Base-by-base conservation (phyloP, 2,113 vertebrate genomes). In the Semicossyphus pulcher region DNA sequence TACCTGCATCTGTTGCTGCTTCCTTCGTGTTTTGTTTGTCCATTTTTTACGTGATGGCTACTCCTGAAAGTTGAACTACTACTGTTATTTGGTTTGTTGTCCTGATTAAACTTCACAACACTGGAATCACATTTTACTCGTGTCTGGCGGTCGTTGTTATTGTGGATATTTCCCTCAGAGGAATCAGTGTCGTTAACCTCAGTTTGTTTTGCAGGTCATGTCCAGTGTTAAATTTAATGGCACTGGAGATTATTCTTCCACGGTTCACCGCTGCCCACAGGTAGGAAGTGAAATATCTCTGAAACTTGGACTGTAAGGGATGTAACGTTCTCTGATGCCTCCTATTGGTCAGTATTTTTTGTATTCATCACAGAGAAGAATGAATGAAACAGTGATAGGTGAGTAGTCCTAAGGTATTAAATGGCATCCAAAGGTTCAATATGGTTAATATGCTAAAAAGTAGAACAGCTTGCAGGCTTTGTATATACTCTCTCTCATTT, bases 71-170 rank as follows among this genome's bases (percentile, higher is more conserved):
- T 81, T 90, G 84, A 85, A 81, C 74, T 86, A 73, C 81, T 80
- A 61, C 66, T 88, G 76, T 74, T 53, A 5, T 53, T 49, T 48
- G 41, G 48, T 61, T 76, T 88, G 12, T 76, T 54, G 59, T 78
- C 60, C 73, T 57, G 42, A 90, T 87, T 87, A 88, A 90, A 88
- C 65, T 63, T 65, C 37, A 68, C 41, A 57, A 80, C 86, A 89
- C 87, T 92, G 88, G 62, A 87, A 72, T 85, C 53, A 32, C 58
- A 51, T 65, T 26, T 68, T 16, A 11, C 12, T 31, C 32, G 20
- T 41, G 4, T 28, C 11, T 51, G 37, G 15, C 15, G 4, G 10
- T 57, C 20, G 8, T 37, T 56, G 8, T 3, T 11, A 48, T 10
- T 10, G 20, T 48, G 7, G n/a, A n/a, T n/a, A n/a, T n/a, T n/a